Evolutionary conservation across 2,113 vertebrate genomes (phyloP).

Genomic region (Otocyon megalotis): DNA sequence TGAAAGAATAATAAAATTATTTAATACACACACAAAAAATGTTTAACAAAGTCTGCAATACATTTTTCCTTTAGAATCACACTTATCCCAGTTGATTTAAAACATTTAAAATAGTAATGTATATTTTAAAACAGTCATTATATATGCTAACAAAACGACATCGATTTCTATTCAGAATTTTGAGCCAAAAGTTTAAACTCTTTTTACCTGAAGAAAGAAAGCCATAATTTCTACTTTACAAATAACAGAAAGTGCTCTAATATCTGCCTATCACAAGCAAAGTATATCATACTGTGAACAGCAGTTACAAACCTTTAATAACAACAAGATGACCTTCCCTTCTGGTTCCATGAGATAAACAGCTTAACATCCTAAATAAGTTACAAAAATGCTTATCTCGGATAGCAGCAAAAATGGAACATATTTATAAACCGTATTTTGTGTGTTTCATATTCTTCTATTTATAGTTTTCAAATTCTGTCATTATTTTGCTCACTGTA

Average conservation of each 20-base stretch:
- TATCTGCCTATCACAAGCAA: neutral
- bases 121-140: constrained; percentile 22
- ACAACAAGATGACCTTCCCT: constrained; percentile 34
- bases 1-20: neutral
- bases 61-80: neutral
- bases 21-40: neutral
- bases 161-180: constrained; percentile 23
- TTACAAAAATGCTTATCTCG: constrained; percentile 44
- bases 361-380: constrained; percentile 58
- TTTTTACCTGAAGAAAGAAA: constrained; percentile 47
- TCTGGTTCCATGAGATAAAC: constrained; percentile 66
- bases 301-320: neutral
- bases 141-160: neutral
- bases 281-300: neutral
- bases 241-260: neutral
- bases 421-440: constrained; percentile 45
- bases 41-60: neutral
- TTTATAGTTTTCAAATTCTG: constrained; percentile 29
- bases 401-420: constrained; percentile 12
- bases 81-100: constrained; percentile 2
- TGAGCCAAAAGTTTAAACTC: neutral
- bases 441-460: constrained; percentile 29
- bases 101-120: neutral
- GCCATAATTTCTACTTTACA: neutral
- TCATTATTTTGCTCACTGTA: neutral